These are phyloP conservation scores for Ischnus inquisitorius DNA, from an alignment of 2,888 invertebrate species.

Conservation along the genomic window DNA sequence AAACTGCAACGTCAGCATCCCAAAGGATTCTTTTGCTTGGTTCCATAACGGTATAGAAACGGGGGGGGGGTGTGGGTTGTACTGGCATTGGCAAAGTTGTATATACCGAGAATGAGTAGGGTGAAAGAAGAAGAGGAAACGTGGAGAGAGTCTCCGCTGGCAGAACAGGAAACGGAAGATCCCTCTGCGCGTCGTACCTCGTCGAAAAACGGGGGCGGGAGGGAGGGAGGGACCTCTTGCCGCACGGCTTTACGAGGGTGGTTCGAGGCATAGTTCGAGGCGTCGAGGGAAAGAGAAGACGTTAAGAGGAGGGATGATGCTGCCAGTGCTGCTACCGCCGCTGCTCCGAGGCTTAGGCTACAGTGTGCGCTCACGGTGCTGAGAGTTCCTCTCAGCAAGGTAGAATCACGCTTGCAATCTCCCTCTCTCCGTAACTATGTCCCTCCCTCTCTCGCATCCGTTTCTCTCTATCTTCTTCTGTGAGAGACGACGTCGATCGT, in stretches of 20 bases:
- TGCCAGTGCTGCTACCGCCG: neutral
- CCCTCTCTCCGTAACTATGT: neutral
- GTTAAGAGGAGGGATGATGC: neutral
- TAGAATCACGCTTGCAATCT: neutral
- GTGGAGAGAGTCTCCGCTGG: constrained; percentile 23
- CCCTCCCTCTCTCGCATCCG: constrained; percentile 16
- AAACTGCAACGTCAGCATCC: constrained; percentile 56
- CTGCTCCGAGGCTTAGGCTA: neutral
- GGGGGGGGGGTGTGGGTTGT: neutral
- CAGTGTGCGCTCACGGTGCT: constrained; percentile 16
- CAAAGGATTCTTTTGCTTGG: constrained; percentile 41
- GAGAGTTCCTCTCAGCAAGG: constrained; percentile 34
- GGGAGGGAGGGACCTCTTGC: constrained; percentile 8
- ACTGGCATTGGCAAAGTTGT: neutral
- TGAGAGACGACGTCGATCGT: constrained; percentile 59
- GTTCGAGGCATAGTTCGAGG: constrained; percentile 45
- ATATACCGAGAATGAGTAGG: constrained; percentile 12
- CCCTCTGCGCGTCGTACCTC: constrained; percentile 48
- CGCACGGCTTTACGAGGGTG: constrained; percentile 39
- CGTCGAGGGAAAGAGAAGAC: constrained; percentile 47
- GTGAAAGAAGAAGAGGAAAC: constrained; percentile 32
- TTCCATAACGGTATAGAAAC: constrained; percentile 27
- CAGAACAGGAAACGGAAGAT: constrained; percentile 65
- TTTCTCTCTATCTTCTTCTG: constrained; percentile 2
- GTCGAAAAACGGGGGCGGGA: constrained; percentile 11